Evolutionary conservation across 2,797 vertebrate species (phyloP).

Genomic region (Zalophus californianus): DNA sequence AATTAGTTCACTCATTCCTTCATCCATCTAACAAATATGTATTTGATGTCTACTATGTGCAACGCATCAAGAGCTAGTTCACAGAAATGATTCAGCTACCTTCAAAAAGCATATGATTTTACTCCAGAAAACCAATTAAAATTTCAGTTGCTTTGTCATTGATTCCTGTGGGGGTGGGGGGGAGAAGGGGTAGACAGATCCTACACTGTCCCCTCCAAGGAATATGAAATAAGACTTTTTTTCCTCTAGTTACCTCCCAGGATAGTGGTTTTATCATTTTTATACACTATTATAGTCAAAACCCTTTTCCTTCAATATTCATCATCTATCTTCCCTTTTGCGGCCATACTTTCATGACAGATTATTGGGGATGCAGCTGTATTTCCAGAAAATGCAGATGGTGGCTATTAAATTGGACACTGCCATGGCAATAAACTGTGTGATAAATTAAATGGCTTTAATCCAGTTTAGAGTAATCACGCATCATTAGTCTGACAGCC

Average conservation of each 20-base stretch:
- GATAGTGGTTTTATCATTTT: neutral
- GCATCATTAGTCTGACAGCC: neutral
- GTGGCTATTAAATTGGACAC: neutral
- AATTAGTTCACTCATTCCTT: neutral
- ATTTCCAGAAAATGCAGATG: conserved; percentile 37
- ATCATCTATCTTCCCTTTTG: neutral
- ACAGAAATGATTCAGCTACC: neutral
- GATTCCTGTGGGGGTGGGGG: neutral
- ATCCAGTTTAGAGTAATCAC: neutral
- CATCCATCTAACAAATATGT: neutral
- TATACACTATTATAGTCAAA: neutral
- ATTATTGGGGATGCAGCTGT: neutral
- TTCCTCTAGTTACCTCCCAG: neutral
- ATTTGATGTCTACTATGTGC: neutral
- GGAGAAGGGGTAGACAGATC: neutral
- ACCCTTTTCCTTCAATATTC: neutral
- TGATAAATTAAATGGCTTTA: conserved; percentile 46
- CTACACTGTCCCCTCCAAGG: neutral
- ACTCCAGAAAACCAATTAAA: neutral
- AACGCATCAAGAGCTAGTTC: neutral
- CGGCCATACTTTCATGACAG: neutral
- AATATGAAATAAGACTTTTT: neutral
- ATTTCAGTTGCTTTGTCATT: neutral
- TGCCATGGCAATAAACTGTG: neutral
- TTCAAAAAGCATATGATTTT: neutral